Base-by-base conservation (phyloP, 2,113 vertebrate genomes). In the Cryptotis parvus region DNA sequence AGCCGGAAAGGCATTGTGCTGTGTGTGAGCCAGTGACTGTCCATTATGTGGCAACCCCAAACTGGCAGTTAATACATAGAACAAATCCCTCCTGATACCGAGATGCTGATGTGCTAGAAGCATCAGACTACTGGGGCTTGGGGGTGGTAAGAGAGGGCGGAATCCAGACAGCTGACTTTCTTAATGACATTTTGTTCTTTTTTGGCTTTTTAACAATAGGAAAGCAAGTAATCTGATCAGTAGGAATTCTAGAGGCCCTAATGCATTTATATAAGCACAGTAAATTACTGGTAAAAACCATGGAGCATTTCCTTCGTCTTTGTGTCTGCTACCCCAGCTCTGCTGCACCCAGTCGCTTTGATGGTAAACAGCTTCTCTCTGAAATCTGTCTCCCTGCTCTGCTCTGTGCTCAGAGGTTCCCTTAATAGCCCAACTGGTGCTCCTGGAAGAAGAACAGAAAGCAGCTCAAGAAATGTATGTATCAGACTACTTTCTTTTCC, bases 251-350 rank as follows among this genome's bases (percentile, higher is more conserved):
- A 39, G 77, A 75, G 80, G 63, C 83, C 80, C 80, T 7, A 65
- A 39, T 87, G 49, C 84, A 85, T 91, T 90, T 87, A 66, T 35
- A 58, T 68, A 83, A 87, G 75, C 29, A 35, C 82, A 85, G 94
- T 73, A 85, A 96, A 96, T 94, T 92, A 87, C 88, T 92, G 31
- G 2, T 82, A 78, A 94, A 95, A 93, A 91, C 90, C 87, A 79
- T 26, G 65, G 43, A n/a, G 7, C 82, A 80, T 89, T 87, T 92
- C 91, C 75, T 87, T 65, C 18, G 3, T 84, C 92, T 87, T 52
- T 81, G 26, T 84, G 49, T 82, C n/a, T 87, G 81, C 92, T 41
- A 68, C 0, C 31, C 90, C 58, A 7, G 5, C 74, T 45, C 90
- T 88, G 75, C 27, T 39, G 49, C 78, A 78, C 43, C 55, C 74